Percentiles rank a stretch among this genome's conserved stretches.
phyloP scores from a whole-genome alignment of 2,888 invertebrate genomes.

The Lycaena phlaeas region DNA sequence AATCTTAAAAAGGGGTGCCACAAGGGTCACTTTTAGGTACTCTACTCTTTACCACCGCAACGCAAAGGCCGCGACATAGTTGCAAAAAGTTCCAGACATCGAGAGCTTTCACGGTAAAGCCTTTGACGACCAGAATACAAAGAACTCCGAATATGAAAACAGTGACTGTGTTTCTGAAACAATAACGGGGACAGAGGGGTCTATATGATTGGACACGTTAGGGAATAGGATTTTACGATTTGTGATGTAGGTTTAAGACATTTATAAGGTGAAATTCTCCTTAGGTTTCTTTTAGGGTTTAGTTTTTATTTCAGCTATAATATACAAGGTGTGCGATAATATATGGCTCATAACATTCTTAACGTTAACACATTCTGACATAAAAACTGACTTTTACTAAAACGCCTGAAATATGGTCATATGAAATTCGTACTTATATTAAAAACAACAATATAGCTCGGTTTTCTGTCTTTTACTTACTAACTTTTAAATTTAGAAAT shows the following conservation, averaged over 20 bases:
- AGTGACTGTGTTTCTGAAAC: constrained; percentile 20
- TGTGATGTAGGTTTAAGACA: constrained; percentile 48
- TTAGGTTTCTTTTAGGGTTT: constrained; percentile 33
- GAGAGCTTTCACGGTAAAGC: constrained; percentile 57
- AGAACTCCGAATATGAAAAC: constrained; percentile 22
- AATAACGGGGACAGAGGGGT: constrained; percentile 22
- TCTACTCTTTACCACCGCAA: constrained; percentile 43
- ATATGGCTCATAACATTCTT: too few relatives aligned
- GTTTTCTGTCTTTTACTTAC: too few relatives aligned
- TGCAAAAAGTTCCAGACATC: constrained; percentile 65
- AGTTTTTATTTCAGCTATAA: constrained; percentile 7
- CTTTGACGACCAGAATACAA: constrained; percentile 31
- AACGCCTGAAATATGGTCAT: too few relatives aligned
- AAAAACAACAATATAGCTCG: too few relatives aligned
- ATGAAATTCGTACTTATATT: too few relatives aligned
- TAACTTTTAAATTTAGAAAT: too few relatives aligned
- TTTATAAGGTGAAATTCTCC: constrained; percentile 44
- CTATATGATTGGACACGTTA: constrained; percentile 27
- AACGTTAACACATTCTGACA: too few relatives aligned
- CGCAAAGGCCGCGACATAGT: constrained; percentile 54
- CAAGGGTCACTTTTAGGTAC: constrained; percentile 56
- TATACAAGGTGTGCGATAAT: too few relatives aligned
- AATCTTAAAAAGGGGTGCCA: constrained; percentile 42
- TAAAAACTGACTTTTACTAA: too few relatives aligned
- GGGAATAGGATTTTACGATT: constrained; percentile 35